Evolutionary conservation across 2,888 invertebrate genomes (phyloP).

Genomic region (Anthrax anthrax): DNA sequence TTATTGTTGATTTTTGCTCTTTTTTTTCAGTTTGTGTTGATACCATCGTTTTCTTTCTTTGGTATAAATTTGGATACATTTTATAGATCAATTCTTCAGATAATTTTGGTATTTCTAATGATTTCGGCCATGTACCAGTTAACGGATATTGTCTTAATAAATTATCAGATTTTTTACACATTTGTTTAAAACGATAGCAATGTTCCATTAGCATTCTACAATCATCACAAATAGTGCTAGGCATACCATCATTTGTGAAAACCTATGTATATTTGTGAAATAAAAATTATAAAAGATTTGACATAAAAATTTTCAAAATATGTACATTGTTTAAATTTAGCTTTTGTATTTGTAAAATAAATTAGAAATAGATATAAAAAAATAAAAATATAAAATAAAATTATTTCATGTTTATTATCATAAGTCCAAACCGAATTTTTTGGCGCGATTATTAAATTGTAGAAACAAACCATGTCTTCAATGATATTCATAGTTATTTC

Average conservation of each 20-base stretch:
- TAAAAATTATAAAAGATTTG: no score
- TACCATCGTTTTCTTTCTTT: background rate
- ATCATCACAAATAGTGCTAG: slow-evolving; percentile 51
- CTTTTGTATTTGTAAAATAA: background rate
- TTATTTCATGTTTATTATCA: no score
- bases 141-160: slow-evolving; percentile 51
- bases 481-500: no score
- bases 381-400: background rate
- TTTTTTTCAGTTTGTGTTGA: background rate
- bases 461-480: slow-evolving; percentile 7
- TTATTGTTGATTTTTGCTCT: background rate
- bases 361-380: background rate
- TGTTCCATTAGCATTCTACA: slow-evolving; percentile 54
- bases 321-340: no score
- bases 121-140: slow-evolving; percentile 43
- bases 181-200: slow-evolving; percentile 58
- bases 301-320: no score
- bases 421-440: slow-evolving; percentile 9
- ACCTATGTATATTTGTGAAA: slow-evolving; percentile 17
- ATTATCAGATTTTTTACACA: slow-evolving; percentile 61
- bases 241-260: slow-evolving; percentile 49
- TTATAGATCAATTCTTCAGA: slow-evolving; percentile 27
- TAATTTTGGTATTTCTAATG: slow-evolving; percentile 35
- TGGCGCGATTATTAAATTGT: slow-evolving; percentile 6
- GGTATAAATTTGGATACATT: slow-evolving; percentile 1